phyloP scores from a whole-genome alignment of 2,888 invertebrate genomes.

The Baronia brevicornis region DNA sequence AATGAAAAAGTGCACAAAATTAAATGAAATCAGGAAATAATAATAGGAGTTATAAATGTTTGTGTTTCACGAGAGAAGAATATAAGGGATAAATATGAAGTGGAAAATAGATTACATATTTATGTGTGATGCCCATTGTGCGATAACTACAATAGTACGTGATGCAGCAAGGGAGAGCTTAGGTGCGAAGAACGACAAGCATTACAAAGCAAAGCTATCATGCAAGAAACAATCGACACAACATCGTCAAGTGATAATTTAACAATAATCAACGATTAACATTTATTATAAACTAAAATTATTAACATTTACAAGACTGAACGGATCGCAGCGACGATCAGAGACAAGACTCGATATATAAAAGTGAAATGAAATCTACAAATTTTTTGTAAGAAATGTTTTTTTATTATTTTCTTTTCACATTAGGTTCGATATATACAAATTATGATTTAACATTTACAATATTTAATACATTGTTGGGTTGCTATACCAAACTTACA shows the following conservation, averaged over 20 bases:
- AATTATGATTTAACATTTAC: constrained; percentile 70
- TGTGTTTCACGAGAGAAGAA: too few species aligned
- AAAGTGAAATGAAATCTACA: constrained; percentile 51
- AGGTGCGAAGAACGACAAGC: constrained; percentile 43
- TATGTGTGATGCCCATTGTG: too few species aligned
- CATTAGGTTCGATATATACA: constrained; percentile 73
- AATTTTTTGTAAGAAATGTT: constrained; percentile 68
- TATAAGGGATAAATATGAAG: too few species aligned
- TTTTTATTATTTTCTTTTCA: constrained; percentile 67
- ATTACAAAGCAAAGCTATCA: constrained; percentile 26
- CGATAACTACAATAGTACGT: too few species aligned
- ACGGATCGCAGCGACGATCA: constrained; percentile 38
- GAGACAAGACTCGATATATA: constrained; percentile 60
- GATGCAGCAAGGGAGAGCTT: too few species aligned
- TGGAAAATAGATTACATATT: too few species aligned
- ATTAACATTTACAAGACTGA: too few species aligned
- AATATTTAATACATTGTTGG: constrained; percentile 58
- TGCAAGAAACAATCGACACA: constrained; percentile 27
- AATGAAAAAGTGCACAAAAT: constrained; percentile 60
- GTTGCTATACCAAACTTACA: constrained; percentile 45
- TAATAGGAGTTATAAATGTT: constrained; percentile 1
- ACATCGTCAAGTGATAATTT: constrained; percentile 11
- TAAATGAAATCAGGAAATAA: constrained; percentile 60
- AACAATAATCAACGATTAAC: too few species aligned
- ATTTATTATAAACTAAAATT: too few species aligned